Percentiles rank a stretch among this genome's conserved stretches.
Evolutionary conservation across 2,888 invertebrate species (phyloP).

Genomic region (Noctuana brunneofusca): DNA sequence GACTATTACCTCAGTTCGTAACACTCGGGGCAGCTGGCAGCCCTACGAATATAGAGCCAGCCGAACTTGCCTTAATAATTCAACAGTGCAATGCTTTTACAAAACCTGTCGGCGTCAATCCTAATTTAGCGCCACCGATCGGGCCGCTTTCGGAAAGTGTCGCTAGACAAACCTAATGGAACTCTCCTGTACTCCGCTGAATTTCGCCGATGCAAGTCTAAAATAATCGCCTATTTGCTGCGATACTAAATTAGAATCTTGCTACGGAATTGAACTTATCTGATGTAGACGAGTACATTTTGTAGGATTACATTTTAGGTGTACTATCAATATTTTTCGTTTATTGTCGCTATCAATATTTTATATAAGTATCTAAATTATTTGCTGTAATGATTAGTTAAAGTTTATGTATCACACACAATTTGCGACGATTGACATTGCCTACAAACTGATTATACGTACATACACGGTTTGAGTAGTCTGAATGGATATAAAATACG

Average conservation of each 20-base stretch:
- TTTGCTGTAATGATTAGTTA: too few species aligned
- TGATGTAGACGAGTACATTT: not conserved
- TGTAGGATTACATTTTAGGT: not conserved
- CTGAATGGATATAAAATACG: too few species aligned
- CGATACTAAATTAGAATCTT: slow-evolving; percentile 17
- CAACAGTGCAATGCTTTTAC: slow-evolving; percentile 83
- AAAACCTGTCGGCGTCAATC: slow-evolving; percentile 82
- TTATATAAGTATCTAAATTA: too few species aligned
- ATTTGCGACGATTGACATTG: too few species aligned
- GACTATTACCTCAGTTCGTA: slow-evolving; percentile 58
- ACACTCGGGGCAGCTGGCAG: slow-evolving; percentile 53
- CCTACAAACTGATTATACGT: too few species aligned
- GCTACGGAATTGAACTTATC: not conserved
- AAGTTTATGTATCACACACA: too few species aligned
- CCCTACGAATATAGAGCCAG: slow-evolving; percentile 75
- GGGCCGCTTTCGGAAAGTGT: slow-evolving; percentile 77
- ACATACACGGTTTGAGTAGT: too few species aligned
- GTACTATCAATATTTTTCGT: too few species aligned
- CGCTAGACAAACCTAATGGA: slow-evolving; percentile 79
- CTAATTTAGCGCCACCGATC: slow-evolving; percentile 77
- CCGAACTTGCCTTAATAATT: slow-evolving; percentile 79
- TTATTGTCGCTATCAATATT: too few species aligned
- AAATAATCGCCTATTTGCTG: slow-evolving; percentile 28
- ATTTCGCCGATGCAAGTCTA: slow-evolving; percentile 32
- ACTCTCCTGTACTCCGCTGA: slow-evolving; percentile 62